Percentiles rank a stretch among this genome's conserved stretches.
phyloP scores from a whole-genome alignment of 2,888 invertebrate species.

The Meteorus colon region DNA sequence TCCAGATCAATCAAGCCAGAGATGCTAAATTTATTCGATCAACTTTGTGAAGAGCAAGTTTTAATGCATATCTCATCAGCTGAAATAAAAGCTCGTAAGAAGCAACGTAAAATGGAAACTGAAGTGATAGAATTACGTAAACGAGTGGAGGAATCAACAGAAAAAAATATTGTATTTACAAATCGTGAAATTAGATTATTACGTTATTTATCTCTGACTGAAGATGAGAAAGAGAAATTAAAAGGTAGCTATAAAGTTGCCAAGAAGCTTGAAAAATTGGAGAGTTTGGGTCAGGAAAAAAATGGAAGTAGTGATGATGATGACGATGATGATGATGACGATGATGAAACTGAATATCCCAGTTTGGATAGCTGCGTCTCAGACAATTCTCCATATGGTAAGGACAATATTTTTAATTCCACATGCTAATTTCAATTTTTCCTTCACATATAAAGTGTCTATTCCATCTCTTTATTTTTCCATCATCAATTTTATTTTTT shows the following conservation, averaged over 20 bases:
- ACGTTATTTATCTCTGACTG: constrained; percentile 91
- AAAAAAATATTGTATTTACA: constrained; percentile 90
- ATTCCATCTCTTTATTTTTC: not conserved
- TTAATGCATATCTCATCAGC: constrained; percentile 87
- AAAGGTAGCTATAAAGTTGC: constrained; percentile 92
- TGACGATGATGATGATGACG: constrained; percentile 82
- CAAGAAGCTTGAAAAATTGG: constrained; percentile 91
- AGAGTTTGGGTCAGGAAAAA: constrained; percentile 84
- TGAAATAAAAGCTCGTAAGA: constrained; percentile 89
- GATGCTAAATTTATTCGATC: constrained; percentile 83
- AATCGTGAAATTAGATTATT: constrained; percentile 92
- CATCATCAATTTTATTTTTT: no score
- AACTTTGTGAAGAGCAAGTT: constrained; percentile 90
- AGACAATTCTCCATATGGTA: constrained; percentile 79
- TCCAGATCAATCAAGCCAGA: constrained; percentile 81
- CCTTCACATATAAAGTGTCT: no score
- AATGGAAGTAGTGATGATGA: constrained; percentile 85
- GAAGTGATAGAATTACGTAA: constrained; percentile 90
- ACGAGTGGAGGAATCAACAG: constrained; percentile 85
- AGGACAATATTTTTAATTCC: constrained; percentile 21
- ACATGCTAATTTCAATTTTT: constrained; percentile 3
- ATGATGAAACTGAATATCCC: constrained; percentile 78
- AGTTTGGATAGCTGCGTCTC: constrained; percentile 88
- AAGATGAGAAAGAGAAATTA: constrained; percentile 93
- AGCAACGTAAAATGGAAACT: constrained; percentile 92